Evolutionary conservation across 2,888 invertebrate genomes (phyloP).

Genomic region (Meliscaeva auricollis): DNA sequence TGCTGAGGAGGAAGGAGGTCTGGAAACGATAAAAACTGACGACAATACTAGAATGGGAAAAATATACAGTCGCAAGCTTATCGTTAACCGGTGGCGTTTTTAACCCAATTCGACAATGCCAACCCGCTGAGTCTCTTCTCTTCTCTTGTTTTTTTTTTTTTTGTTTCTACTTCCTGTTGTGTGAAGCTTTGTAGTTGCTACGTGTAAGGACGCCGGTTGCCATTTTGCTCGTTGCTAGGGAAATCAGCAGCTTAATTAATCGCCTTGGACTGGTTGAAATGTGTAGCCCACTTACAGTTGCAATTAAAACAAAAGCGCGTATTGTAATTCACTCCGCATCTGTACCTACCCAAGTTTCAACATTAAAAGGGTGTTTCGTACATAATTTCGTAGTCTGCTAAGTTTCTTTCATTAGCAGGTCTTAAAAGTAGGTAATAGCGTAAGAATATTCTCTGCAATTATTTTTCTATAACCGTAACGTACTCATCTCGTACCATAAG

Average conservation of each 20-base stretch:
- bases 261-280: slow-evolving; percentile 70
- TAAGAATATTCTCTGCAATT: no score
- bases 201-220: neutral
- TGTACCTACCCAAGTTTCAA: neutral
- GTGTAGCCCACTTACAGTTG: slow-evolving; percentile 73
- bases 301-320: slow-evolving; percentile 72
- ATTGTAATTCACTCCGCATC: slow-evolving; percentile 61
- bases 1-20: neutral
- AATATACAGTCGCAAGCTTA: slow-evolving; percentile 70
- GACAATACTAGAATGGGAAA: slow-evolving; percentile 45
- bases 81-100: slow-evolving; percentile 55
- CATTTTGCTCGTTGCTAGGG: neutral
- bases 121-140: slow-evolving; percentile 20
- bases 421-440: no score
- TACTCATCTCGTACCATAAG: no score
- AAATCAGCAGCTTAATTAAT: slow-evolving; percentile 72
- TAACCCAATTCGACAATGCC: slow-evolving; percentile 20
- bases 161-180: neutral
- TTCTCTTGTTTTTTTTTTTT: slow-evolving; percentile 19
- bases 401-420: no score
- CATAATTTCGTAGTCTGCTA: no score
- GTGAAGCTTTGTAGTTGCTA: neutral
- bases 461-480: no score
- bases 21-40: slow-evolving; percentile 62
- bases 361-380: slow-evolving; percentile 13